Base-by-base conservation (phyloP, 1,140 invertebrate species). In the Saccostrea glomerata region DNA sequence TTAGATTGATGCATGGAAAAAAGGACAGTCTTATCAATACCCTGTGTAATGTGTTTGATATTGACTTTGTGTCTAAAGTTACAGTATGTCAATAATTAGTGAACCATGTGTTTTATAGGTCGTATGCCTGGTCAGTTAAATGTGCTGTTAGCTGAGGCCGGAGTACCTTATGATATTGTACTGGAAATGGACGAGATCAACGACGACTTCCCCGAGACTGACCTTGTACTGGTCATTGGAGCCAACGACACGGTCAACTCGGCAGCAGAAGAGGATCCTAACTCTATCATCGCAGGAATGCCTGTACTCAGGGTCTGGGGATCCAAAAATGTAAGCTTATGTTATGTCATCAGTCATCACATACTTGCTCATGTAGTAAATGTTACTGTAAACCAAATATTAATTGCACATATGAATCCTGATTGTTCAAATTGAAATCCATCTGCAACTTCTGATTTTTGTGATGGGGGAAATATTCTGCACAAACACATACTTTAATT, bases 171-270 rank as follows among this genome's bases (percentile, higher is more conserved):
- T 93, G 98, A 98, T 94, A 96, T 98, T 93, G 98, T 98, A 0
- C 95, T 97, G 58, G 98, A 98, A 96, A 98, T 98, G 98, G 98
- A 98, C 63, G 98, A 98, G 95, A 98, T 98, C 86, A 98, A 98
- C 93, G 96, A 97, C 84, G 98, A 98, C 92, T 98, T 98, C 95
- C 95, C 96, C 2, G 96, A 97, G 83, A 98, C 98, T 77, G 98
- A 98, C 94, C 95, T 98, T 11, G 97, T 97, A 0, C 95, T 98
- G 20, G 98, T 98, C 30, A 98, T 98, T 94, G 97, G 98, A 90
- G 98, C 98, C 30, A 98, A 98, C 94, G 98, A 98, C 94, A 98
- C 98, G 0, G 98, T 98, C 2, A 98, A 98, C 95, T 97, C 97
- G 85, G 97, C 97, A 15, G 98, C 98, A 47, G 97, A 98, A 95